Percentiles rank a stretch among this genome's conserved stretches.
Evolutionary conservation across 2,797 vertebrate genomes (phyloP).

Genomic region (Cryptoblepharus egeriae): DNA sequence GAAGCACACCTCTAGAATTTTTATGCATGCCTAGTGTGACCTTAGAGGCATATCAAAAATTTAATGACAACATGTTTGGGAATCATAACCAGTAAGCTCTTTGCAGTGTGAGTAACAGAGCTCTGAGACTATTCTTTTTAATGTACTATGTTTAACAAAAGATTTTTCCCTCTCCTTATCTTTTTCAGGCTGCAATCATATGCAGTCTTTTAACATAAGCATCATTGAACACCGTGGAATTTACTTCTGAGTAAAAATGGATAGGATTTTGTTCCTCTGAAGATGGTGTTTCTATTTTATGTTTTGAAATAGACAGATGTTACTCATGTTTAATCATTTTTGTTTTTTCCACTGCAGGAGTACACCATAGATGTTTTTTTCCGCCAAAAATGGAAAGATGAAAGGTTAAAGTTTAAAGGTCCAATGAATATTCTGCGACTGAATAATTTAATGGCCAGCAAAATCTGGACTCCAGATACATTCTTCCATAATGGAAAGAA

Average conservation of each 20-base stretch:
- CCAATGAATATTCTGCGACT: constrained; percentile 97
- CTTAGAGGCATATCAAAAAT: not conserved
- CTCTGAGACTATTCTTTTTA: not conserved
- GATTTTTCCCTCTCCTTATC: too few relatives aligned
- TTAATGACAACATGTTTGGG: not conserved
- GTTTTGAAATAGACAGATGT: not conserved
- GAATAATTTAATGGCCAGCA: constrained; percentile 99
- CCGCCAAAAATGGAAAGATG: constrained; percentile 97
- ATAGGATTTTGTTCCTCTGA: not conserved
- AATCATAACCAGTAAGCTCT: not conserved
- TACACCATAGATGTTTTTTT: constrained; percentile 99
- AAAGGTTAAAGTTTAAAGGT: constrained; percentile 94
- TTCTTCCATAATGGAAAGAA: constrained; percentile 99
- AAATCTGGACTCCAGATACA: constrained; percentile 99
- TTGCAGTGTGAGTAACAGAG: too few relatives aligned
- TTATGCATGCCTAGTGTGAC: too few relatives aligned
- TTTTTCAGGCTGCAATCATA: not conserved
- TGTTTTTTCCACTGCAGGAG: constrained; percentile 81
- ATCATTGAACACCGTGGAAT: too few relatives aligned
- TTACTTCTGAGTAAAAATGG: not conserved
- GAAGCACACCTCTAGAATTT: too few relatives aligned
- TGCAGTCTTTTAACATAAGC: too few relatives aligned
- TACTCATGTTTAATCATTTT: constrained; percentile 40
- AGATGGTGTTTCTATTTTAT: not conserved
- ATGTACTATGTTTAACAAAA: not conserved